Evolutionary conservation across 2,888 invertebrate genomes (phyloP).

Genomic region (Parapristionchus giblindavisi): DNA sequence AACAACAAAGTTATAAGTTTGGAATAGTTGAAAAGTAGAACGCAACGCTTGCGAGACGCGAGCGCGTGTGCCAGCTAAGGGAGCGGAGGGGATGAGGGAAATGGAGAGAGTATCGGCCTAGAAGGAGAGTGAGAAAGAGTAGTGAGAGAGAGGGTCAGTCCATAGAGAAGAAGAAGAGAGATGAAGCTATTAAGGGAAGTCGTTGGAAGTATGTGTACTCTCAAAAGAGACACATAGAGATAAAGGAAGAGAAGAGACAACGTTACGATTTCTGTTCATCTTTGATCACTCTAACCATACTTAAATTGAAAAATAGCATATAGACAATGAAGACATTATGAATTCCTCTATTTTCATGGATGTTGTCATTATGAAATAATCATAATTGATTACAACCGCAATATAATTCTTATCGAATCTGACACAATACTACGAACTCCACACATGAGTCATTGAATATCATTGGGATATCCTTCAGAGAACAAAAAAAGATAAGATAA

Average conservation of each 20-base stretch:
- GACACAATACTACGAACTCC: too few species aligned
- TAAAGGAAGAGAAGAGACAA: neutral
- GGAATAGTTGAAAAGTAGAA: slow-evolving; percentile 29
- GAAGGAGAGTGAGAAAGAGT: too few species aligned
- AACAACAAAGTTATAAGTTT: neutral
- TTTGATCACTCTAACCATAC: neutral
- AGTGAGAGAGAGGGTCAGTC: slow-evolving; percentile 31
- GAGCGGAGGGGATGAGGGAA: slow-evolving; percentile 7
- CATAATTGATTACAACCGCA: too few species aligned
- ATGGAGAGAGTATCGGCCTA: too few species aligned
- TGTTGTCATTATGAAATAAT: too few species aligned
- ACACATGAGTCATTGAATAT: too few species aligned
- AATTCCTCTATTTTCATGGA: too few species aligned
- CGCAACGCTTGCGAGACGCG: slow-evolving; percentile 34
- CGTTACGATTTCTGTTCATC: too few species aligned
- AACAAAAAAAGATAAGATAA: too few species aligned
- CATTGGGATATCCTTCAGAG: too few species aligned
- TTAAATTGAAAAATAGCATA: neutral
- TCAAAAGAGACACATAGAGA: neutral
- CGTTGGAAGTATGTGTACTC: neutral
- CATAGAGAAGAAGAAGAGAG: neutral
- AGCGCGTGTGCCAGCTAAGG: neutral
- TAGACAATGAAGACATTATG: too few species aligned
- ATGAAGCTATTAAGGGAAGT: neutral
- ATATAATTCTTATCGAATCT: too few species aligned